Conservation (phyloP, 2,113 vertebrate genomes). For the Oreochromis spilurus region DNA sequence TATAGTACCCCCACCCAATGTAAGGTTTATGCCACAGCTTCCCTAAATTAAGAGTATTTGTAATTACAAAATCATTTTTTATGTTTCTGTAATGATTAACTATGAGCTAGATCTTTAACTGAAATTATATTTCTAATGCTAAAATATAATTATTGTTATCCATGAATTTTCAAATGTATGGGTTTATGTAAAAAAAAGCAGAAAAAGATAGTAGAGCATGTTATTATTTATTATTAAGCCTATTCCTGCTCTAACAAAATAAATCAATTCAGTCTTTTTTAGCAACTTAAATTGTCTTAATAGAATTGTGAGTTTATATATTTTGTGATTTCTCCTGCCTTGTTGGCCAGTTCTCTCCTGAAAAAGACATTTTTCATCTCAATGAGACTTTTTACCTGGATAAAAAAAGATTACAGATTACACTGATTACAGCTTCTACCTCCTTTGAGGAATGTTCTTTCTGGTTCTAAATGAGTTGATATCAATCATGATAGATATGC, state of each 20-base stretch:
- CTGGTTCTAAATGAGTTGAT: neutral
- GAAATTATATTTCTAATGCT: neutral
- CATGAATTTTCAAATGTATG: neutral
- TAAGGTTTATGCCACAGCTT: neutral
- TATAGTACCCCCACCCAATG: neutral
- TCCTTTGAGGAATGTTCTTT: neutral
- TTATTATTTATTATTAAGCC: neutral
- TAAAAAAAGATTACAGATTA: neutral
- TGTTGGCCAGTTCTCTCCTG: neutral
- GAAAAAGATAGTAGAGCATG: neutral
- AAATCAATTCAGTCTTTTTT: neutral
- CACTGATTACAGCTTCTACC: neutral
- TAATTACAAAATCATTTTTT: neutral
- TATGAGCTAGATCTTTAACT: neutral
- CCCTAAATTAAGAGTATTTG: neutral
- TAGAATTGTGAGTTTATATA: neutral
- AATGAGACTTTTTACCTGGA: neutral
- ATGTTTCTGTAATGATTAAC: neutral
- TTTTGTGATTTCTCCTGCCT: fast-evolving
- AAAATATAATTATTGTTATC: neutral
- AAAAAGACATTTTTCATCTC: neutral
- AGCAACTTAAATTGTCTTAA: fast-evolving
- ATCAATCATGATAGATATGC: neutral
- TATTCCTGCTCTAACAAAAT: neutral
- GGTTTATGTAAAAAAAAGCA: neutral